Conservation (phyloP, 2,888 invertebrate genomes). For the Drosophila aldrichi region DNA sequence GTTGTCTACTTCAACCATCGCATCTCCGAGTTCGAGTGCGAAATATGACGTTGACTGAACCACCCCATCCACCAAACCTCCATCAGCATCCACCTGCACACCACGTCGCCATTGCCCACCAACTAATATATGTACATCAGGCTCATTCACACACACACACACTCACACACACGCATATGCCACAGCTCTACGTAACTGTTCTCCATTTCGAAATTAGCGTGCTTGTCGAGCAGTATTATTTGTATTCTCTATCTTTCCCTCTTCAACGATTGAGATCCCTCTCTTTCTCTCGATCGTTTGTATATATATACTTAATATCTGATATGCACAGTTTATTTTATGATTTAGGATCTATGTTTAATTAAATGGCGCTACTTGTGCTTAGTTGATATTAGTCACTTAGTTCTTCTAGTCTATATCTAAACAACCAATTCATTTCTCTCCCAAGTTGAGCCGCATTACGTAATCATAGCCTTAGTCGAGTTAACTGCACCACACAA, state of each 20-base stretch:
- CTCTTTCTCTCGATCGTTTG: slow-evolving; percentile 16
- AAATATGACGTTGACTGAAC: slow-evolving; percentile 86
- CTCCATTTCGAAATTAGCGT: slow-evolving; percentile 58
- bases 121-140: slow-evolving; percentile 42
- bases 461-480: slow-evolving; percentile 28
- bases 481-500: slow-evolving; percentile 58
- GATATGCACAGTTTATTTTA: slow-evolving; percentile 51
- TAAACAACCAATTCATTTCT: slow-evolving; percentile 38
- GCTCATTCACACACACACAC: slow-evolving; percentile 19
- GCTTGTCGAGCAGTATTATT: slow-evolving; percentile 80
- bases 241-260: slow-evolving; percentile 29
- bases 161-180: background rate
- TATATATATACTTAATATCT: slow-evolving; percentile 47
- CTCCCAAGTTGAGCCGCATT: slow-evolving; percentile 51
- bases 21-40: slow-evolving; percentile 89
- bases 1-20: slow-evolving; percentile 86
- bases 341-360: slow-evolving; percentile 51
- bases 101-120: slow-evolving; percentile 56
- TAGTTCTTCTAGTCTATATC: slow-evolving; percentile 80
- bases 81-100: slow-evolving; percentile 44
- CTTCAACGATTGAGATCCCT: slow-evolving; percentile 21
- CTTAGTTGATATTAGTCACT: slow-evolving; percentile 77
- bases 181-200: slow-evolving; percentile 3
- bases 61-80: slow-evolving; percentile 22
- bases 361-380: slow-evolving; percentile 70